phyloP scores from a whole-genome alignment of 2,113 vertebrate genomes.

The Perccottus glenii region DNA sequence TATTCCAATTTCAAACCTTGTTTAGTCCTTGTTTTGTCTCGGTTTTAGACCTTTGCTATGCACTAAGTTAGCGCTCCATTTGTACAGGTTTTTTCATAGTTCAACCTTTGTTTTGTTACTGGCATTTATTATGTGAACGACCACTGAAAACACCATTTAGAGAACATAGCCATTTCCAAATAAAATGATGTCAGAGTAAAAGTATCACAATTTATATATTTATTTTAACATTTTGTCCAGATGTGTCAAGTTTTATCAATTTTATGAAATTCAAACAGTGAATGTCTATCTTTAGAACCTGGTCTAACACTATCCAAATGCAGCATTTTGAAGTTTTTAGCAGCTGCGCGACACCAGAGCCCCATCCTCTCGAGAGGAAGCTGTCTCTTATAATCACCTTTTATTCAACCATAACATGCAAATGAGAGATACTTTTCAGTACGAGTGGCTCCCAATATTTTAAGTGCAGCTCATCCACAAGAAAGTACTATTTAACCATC shows the following conservation, averaged over 20 bases:
- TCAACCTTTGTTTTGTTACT: neutral
- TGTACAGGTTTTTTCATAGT: neutral
- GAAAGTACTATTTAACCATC: slow-evolving; percentile 2
- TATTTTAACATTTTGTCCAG: neutral
- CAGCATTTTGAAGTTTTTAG: slow-evolving; percentile 17
- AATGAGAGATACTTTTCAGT: slow-evolving; percentile 35
- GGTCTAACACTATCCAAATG: slow-evolving; percentile 19
- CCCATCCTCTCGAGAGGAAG: slow-evolving; percentile 16
- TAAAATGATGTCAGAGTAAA: neutral
- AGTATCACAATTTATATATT: neutral
- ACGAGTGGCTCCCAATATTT: neutral
- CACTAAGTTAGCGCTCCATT: no score
- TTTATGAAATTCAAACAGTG: neutral
- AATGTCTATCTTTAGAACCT: slow-evolving; percentile 25
- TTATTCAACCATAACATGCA: slow-evolving; percentile 31
- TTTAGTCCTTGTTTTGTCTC: no score
- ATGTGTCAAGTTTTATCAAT: slow-evolving; percentile 8
- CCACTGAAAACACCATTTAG: no score
- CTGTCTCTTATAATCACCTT: slow-evolving; percentile 28
- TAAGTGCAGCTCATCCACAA: neutral
- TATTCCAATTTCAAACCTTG: no score
- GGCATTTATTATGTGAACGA: neutral
- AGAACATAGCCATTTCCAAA: neutral
- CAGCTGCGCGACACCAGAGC: slow-evolving; percentile 24
- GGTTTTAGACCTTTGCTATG: no score